Conservation (phyloP, 2,113 vertebrate species). For the Rhabdomys dilectus region DNA sequence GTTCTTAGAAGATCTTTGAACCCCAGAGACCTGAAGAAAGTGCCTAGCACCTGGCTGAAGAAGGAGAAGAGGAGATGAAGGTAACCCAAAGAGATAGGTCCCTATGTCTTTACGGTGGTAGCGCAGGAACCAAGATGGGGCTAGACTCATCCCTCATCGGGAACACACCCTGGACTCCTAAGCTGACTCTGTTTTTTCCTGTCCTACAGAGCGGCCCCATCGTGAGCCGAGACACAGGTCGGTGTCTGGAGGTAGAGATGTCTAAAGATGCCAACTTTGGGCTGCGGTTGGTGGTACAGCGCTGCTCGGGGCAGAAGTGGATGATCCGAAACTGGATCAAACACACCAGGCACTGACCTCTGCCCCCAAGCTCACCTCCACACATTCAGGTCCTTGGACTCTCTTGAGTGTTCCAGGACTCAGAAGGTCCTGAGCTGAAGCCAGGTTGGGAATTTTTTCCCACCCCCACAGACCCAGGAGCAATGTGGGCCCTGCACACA, state of each 20-base stretch:
- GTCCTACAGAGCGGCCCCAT: conserved; percentile 94
- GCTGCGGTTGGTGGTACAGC: conserved; percentile 95
- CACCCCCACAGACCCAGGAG: conserved; percentile 25
- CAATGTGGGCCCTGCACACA: background rate
- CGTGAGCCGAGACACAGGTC: conserved; percentile 96
- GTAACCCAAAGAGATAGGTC: background rate
- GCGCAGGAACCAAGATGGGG: background rate
- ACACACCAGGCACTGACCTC: conserved; percentile 91
- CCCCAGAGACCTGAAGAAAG: background rate
- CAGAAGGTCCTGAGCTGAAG: conserved; percentile 35
- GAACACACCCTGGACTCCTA: fast-evolving
- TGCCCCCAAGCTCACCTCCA: conserved; percentile 6
- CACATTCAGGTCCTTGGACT: background rate
- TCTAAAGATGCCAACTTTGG: conserved; percentile 98
- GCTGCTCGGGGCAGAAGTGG: conserved; percentile 99
- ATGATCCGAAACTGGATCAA: conserved; percentile 99
- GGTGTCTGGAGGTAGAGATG: conserved; percentile 98
- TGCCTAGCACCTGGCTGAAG: background rate
- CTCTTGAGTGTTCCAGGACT: background rate
- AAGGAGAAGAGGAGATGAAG: fast-evolving
- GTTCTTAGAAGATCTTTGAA: background rate
- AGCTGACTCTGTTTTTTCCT: background rate
- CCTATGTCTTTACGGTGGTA: background rate
- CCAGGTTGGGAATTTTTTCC: background rate
- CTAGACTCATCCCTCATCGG: too few species aligned